Conservation (phyloP, 2,888 invertebrate species). For the Drosophila pullipes region DNA sequence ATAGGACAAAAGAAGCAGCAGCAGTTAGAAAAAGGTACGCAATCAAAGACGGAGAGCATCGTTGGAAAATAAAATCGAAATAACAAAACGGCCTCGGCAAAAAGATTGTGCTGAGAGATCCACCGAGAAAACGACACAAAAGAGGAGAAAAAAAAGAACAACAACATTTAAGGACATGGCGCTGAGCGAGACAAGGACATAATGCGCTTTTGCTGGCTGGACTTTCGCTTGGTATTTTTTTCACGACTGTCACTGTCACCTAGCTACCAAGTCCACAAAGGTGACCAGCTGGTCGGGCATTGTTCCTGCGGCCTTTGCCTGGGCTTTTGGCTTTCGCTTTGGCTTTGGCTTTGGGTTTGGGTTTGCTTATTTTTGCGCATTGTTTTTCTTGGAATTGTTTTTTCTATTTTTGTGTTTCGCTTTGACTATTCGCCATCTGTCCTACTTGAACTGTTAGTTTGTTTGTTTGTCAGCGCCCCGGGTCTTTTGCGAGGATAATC, state of each 20-base stretch:
- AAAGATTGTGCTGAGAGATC: slow-evolving; percentile 28
- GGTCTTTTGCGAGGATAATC: slow-evolving; percentile 66
- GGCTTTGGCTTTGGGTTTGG: slow-evolving; percentile 17
- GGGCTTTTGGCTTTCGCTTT: slow-evolving; percentile 32
- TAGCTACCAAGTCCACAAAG: slow-evolving; percentile 55
- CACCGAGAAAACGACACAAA: slow-evolving; percentile 15
- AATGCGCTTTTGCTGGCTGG: slow-evolving; percentile 66
- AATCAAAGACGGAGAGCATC: slow-evolving; percentile 68
- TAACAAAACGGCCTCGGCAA: slow-evolving; percentile 60
- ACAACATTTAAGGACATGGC: neutral
- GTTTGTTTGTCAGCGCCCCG: slow-evolving; percentile 50
- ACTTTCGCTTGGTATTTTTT: slow-evolving; percentile 35
- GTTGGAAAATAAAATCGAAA: slow-evolving; percentile 74
- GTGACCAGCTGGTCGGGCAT: slow-evolving; percentile 44
- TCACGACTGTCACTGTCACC: slow-evolving; percentile 54
- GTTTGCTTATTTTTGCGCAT: slow-evolving; percentile 42
- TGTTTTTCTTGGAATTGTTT: slow-evolving; percentile 26
- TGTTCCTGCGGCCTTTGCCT: slow-evolving; percentile 42
- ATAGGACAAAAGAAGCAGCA: slow-evolving; percentile 13
- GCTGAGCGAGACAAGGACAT: slow-evolving; percentile 31
- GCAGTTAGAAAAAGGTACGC: slow-evolving; percentile 55
- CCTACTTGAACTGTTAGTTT: slow-evolving; percentile 30
- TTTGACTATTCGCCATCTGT: slow-evolving; percentile 66
- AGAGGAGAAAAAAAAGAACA: neutral
- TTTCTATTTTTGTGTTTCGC: slow-evolving; percentile 25